Percentiles rank a stretch among this genome's conserved stretches.
These are phyloP conservation scores for Aphidius colemani DNA, from an alignment of 2,888 invertebrate genomes.

Conservation along the genomic window DNA sequence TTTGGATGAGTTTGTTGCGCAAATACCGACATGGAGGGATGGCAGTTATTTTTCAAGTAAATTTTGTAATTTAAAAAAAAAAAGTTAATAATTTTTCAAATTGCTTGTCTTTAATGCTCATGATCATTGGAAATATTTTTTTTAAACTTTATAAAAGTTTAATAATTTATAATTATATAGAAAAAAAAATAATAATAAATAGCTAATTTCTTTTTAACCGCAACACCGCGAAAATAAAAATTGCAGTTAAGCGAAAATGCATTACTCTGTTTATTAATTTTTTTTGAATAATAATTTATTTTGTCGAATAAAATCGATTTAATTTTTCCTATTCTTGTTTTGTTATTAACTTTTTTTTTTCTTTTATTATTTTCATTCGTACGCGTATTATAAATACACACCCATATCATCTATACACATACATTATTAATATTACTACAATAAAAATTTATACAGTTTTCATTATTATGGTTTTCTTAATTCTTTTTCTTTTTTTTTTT, in stretches of 20 bases:
- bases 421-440: slow-evolving; percentile 20
- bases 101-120: too few relatives aligned
- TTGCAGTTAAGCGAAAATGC: slow-evolving; percentile 8
- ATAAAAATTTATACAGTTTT: slow-evolving; percentile 24
- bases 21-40: not conserved
- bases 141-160: not conserved
- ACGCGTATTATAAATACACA: slow-evolving; percentile 33
- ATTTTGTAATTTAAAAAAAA: too few relatives aligned
- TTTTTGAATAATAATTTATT: too few relatives aligned
- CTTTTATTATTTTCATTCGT: not conserved
- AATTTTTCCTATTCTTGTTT: not conserved
- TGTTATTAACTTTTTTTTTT: not conserved
- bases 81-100: too few relatives aligned
- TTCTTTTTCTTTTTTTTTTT: slow-evolving; percentile 18
- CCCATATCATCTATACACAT: slow-evolving; percentile 33
- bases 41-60: not conserved
- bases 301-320: too few relatives aligned
- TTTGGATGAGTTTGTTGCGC: slow-evolving; percentile 13
- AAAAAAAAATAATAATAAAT: slow-evolving; percentile 4
- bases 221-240: slow-evolving; percentile 9
- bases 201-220: slow-evolving; percentile 5
- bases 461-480: slow-evolving; percentile 23
- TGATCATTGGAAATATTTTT: not conserved
- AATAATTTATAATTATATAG: not conserved
- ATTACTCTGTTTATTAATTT: too few relatives aligned